A percentile compares a stretch with the other conserved stretches of the same genome.
phyloP scores from a whole-genome alignment of 2,113 vertebrate species.

The Polypterus senegalus region DNA sequence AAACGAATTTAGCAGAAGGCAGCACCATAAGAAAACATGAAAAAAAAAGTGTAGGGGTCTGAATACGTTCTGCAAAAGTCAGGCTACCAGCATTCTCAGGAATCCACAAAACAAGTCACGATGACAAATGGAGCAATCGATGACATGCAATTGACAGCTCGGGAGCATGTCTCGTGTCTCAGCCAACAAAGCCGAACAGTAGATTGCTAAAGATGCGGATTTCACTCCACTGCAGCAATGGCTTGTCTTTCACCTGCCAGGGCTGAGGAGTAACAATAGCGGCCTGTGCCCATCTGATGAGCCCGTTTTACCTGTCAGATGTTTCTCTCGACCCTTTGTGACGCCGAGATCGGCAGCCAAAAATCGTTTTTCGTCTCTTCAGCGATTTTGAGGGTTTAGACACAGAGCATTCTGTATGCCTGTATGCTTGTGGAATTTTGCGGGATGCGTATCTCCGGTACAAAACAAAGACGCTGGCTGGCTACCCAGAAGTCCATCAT shows the following conservation, averaged over 20 bases:
- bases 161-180: slow-evolving; percentile 47
- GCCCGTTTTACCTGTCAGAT: slow-evolving; percentile 31
- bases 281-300: slow-evolving; percentile 38
- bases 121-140: slow-evolving; percentile 33
- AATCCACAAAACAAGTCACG: too few species aligned
- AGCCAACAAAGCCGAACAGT: slow-evolving; percentile 57
- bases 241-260: slow-evolving; percentile 51
- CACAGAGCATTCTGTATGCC: background rate
- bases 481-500: too few species aligned
- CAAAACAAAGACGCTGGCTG: background rate
- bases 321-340: slow-evolving; percentile 28
- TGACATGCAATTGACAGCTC: slow-evolving; percentile 63
- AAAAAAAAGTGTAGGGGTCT: too few species aligned
- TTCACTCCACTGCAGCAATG: slow-evolving; percentile 48
- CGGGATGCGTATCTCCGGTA: too few species aligned
- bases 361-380: background rate
- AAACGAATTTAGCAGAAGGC: too few species aligned
- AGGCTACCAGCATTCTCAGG: too few species aligned
- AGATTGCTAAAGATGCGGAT: slow-evolving; percentile 51
- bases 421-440: background rate
- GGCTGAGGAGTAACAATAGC: slow-evolving; percentile 36
- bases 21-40: too few species aligned
- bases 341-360: slow-evolving; percentile 8
- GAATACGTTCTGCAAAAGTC: too few species aligned
- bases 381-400: background rate